Evolutionary conservation across 1,140 invertebrate species (phyloP).

Genomic region (Physella acuta): DNA sequence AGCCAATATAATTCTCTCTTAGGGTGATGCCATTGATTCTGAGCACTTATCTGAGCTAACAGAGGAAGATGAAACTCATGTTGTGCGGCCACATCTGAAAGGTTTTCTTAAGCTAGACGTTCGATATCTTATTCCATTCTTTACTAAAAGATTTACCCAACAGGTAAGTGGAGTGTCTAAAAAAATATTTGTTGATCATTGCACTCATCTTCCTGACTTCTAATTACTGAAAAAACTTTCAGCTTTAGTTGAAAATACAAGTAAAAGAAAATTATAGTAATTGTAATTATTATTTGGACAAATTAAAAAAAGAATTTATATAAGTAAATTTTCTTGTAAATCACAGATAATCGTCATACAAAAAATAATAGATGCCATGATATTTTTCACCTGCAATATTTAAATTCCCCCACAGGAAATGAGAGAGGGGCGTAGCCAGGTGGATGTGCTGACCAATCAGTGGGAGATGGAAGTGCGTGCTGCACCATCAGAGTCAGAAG

Average conservation of each 20-base stretch:
- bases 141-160: constrained; percentile 90
- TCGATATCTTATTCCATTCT: constrained; percentile 93
- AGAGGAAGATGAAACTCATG: constrained; percentile 85
- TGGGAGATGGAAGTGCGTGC: constrained; percentile 81
- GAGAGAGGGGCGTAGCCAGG: constrained; percentile 91
- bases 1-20: constrained; percentile 47
- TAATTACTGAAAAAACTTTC: no score
- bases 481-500: constrained; percentile 50
- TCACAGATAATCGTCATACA: not conserved
- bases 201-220: no score
- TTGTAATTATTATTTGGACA: not conserved
- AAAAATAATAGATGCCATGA: not conserved
- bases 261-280: not conserved
- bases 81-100: constrained; percentile 64
- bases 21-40: constrained; percentile 92
- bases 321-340: not conserved
- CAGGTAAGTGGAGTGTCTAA: constrained; percentile 59
- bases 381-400: not conserved
- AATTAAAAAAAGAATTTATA: not conserved
- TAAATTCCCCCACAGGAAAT: constrained; percentile 82
- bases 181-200: no score
- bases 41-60: constrained; percentile 94
- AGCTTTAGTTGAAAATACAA: no score
- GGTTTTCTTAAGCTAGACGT: constrained; percentile 87
- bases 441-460: constrained; percentile 92